phyloP scores from a whole-genome alignment of 2,888 invertebrate genomes.

The Drosophila diplacantha region DNA sequence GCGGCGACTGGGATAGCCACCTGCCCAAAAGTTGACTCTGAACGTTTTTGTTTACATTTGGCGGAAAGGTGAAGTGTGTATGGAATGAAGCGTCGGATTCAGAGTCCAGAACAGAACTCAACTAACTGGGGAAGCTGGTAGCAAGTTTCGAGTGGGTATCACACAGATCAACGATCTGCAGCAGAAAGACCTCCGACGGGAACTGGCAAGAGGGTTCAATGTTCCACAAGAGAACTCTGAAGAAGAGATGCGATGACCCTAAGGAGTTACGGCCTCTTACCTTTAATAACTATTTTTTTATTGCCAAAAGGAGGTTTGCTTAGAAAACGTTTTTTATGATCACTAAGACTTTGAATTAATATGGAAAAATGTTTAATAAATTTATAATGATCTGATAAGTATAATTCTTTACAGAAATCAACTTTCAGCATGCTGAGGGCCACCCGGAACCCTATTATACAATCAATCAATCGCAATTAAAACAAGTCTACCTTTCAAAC shows the following conservation, averaged over 20 bases:
- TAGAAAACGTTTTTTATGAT: neutral
- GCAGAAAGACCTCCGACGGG: constrained; percentile 25
- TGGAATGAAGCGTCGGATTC: constrained; percentile 38
- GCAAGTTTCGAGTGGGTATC: constrained; percentile 59
- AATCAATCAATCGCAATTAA: constrained; percentile 10
- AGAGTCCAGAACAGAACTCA: constrained; percentile 39
- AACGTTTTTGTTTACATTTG: constrained; percentile 46
- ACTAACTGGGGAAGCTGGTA: constrained; percentile 67
- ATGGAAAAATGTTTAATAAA: neutral
- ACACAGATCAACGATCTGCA: constrained; percentile 67
- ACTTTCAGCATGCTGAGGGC: neutral
- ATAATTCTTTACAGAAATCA: neutral
- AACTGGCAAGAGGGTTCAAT: constrained; percentile 27
- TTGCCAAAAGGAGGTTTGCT: neutral
- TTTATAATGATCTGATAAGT: neutral
- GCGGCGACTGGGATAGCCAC: constrained; percentile 34
- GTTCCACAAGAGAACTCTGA: constrained; percentile 22
- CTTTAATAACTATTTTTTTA: neutral
- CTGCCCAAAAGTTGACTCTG: constrained; percentile 52
- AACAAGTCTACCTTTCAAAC: constrained; percentile 2
- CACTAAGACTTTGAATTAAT: neutral
- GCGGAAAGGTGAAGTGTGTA: constrained; percentile 44
- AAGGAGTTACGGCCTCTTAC: neutral
- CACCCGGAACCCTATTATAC: neutral
- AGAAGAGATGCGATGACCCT: constrained; percentile 28